Conservation (phyloP, 2,888 invertebrate species). For the Microctonus brassicae region DNA sequence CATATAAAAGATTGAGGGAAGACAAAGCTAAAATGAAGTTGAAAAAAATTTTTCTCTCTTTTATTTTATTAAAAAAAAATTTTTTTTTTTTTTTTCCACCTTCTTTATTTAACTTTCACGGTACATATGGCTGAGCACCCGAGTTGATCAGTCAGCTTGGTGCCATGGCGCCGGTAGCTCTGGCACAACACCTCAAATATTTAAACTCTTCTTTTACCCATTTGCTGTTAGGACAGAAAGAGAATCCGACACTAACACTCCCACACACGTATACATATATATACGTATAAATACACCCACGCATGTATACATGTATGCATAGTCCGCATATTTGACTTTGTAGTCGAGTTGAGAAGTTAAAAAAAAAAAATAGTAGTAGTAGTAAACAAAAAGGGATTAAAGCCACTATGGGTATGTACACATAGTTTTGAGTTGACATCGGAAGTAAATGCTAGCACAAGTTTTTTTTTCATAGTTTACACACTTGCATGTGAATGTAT, state of each 20-base stretch:
- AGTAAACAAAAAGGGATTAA: conserved; percentile 40
- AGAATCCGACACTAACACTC: background rate
- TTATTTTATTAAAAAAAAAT: too few species aligned
- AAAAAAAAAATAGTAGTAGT: conserved; percentile 5
- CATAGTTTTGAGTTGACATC: conserved; percentile 35
- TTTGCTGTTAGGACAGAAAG: conserved; percentile 46
- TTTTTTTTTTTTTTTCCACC: conserved; percentile 13
- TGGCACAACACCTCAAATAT: conserved; percentile 48
- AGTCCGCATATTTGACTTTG: conserved; percentile 49
- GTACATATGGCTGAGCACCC: conserved; percentile 4
- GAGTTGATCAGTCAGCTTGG: conserved; percentile 18
- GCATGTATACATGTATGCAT: conserved; percentile 6
- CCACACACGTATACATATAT: conserved; percentile 28
- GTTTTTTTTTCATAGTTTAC: background rate
- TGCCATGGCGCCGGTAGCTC: conserved; percentile 31
- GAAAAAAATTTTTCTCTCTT: too few species aligned
- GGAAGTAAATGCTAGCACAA: conserved; percentile 8
- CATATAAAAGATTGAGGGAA: conserved; percentile 17
- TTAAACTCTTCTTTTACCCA: conserved; percentile 42
- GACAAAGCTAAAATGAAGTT: too few species aligned
- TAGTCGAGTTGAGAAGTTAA: background rate
- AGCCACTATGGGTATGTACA: conserved; percentile 24
- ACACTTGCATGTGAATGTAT: background rate
- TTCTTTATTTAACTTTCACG: conserved; percentile 33
- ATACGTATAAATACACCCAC: conserved; percentile 21